Conservation (phyloP, 2,113 vertebrate species). For the Chaetorhynchus papuensis region DNA sequence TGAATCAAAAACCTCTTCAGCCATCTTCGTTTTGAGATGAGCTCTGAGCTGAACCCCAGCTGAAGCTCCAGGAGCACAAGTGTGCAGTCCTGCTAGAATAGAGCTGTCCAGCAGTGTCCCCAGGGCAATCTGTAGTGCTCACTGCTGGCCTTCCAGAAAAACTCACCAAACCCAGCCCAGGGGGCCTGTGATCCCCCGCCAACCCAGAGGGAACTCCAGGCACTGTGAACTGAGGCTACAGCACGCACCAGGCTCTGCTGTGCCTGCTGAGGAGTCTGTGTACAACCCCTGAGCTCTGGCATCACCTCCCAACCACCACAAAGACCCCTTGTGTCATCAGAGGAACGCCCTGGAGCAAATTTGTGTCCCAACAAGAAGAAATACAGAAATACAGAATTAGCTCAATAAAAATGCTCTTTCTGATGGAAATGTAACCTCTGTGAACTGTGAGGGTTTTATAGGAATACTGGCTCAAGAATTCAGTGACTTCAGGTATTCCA, state of each 20-base stretch:
- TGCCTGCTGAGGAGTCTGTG: neutral
- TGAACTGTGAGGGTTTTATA: neutral
- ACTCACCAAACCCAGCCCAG: neutral
- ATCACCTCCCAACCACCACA: neutral
- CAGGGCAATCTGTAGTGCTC: neutral
- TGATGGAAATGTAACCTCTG: neutral
- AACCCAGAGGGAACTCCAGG: neutral
- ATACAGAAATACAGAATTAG: neutral
- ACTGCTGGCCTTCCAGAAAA: neutral
- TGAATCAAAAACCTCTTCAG: neutral
- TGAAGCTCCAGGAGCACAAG: neutral
- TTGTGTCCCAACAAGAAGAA: too few relatives aligned
- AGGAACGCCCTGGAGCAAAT: neutral
- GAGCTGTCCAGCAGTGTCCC: neutral
- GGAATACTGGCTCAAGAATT: neutral
- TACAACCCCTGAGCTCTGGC: neutral
- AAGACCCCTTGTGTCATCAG: neutral
- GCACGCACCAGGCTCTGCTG: neutral
- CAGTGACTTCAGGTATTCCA: neutral
- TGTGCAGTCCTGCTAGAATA: neutral
- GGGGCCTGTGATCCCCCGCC: neutral
- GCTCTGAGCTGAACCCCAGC: fast-evolving
- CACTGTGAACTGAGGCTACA: neutral
- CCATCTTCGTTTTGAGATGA: neutral
- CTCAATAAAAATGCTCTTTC: neutral